Conservation (phyloP, 2,888 invertebrate species). For the Laspeyria flexula region DNA sequence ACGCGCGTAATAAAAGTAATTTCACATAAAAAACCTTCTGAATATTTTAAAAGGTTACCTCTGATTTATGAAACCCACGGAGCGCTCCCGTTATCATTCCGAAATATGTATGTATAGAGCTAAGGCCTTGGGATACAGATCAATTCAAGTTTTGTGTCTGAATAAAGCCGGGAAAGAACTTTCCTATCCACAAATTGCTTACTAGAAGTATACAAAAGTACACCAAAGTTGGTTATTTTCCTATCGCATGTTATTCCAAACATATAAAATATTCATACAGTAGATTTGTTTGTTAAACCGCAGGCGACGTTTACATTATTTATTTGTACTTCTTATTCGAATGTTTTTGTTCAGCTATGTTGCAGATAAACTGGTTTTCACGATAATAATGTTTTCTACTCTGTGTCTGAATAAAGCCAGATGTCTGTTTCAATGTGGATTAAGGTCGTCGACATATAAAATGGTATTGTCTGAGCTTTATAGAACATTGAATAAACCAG, state of each 20-base stretch:
- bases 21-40: slow-evolving; percentile 17
- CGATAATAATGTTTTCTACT: too few relatives aligned
- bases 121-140: not conserved
- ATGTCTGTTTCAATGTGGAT: too few relatives aligned
- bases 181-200: slow-evolving; percentile 14
- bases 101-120: slow-evolving; percentile 4
- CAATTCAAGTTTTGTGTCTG: too few relatives aligned
- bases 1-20: slow-evolving; percentile 10
- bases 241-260: slow-evolving; percentile 1
- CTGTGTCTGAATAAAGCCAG: too few relatives aligned
- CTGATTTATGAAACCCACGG: slow-evolving; percentile 11
- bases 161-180: too few relatives aligned
- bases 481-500: too few relatives aligned
- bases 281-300: slow-evolving; percentile 18
- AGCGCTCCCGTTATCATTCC: slow-evolving; percentile 3
- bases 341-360: slow-evolving; percentile 4
- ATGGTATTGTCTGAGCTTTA: too few relatives aligned
- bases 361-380: too few relatives aligned
- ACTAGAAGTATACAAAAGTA: slow-evolving; percentile 12
- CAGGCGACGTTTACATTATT: slow-evolving; percentile 16
- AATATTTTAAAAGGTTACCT: slow-evolving; percentile 12
- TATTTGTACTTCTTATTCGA: slow-evolving; percentile 6
- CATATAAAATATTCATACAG: slow-evolving; percentile 20
- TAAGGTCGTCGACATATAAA: too few relatives aligned
- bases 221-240: slow-evolving; percentile 5